Evolutionary conservation across 2,888 invertebrate species (phyloP).

Genomic region (Phengaris arion): DNA sequence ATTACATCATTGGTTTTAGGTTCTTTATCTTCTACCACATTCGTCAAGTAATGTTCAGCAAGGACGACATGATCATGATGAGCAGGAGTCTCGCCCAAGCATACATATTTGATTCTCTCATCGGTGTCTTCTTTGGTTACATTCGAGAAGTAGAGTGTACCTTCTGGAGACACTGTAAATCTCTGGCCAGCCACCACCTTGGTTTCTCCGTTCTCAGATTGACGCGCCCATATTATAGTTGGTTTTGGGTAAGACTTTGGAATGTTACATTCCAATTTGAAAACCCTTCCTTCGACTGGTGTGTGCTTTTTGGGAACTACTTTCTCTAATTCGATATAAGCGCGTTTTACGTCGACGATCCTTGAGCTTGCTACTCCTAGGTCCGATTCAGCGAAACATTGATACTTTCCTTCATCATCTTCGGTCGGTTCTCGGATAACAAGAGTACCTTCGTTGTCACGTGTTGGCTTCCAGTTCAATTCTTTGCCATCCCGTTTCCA

Average conservation of each 20-base stretch:
- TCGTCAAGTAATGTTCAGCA: slow-evolving; percentile 56
- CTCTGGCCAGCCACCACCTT: slow-evolving; percentile 48
- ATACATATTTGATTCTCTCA: slow-evolving; percentile 54
- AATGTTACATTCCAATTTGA: slow-evolving; percentile 54
- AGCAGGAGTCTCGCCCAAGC: slow-evolving; percentile 56
- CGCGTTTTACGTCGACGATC: slow-evolving; percentile 48
- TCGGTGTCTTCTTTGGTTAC: slow-evolving; percentile 52
- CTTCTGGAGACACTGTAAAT: slow-evolving; percentile 56
- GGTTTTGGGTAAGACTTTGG: slow-evolving; percentile 61
- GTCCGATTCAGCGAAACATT: slow-evolving; percentile 54
- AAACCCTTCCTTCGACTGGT: slow-evolving; percentile 58
- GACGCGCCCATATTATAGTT: slow-evolving; percentile 55
- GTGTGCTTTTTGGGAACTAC: slow-evolving; percentile 47
- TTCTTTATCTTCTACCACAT: slow-evolving; percentile 46
- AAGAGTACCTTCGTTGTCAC: slow-evolving; percentile 52
- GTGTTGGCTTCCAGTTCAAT: slow-evolving; percentile 43
- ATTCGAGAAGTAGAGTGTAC: slow-evolving; percentile 59
- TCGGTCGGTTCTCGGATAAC: slow-evolving; percentile 53
- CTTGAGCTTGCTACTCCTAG: slow-evolving; percentile 55
- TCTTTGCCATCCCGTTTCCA: slow-evolving; percentile 56
- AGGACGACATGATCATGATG: slow-evolving; percentile 48
- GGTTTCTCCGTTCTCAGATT: slow-evolving; percentile 46
- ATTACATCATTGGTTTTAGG: slow-evolving; percentile 51
- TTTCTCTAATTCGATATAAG: slow-evolving; percentile 49
- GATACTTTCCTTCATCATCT: slow-evolving; percentile 57